A percentile compares a stretch with the other conserved stretches of the same genome.
phyloP scores from a whole-genome alignment of 2,888 invertebrate genomes.

The Himalopsyche tibetana region DNA sequence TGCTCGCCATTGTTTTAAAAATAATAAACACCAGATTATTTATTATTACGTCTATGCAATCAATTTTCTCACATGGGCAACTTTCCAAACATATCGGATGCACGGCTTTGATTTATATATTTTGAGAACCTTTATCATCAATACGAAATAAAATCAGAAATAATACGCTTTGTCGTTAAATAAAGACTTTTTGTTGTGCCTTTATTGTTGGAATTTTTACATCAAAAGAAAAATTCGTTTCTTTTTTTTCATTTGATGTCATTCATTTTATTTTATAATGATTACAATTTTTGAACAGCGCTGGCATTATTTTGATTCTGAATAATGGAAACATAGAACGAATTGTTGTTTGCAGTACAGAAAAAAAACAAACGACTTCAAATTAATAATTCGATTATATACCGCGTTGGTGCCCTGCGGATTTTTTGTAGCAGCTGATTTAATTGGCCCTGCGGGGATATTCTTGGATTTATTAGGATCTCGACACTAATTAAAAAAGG shows the following conservation, averaged over 20 bases:
- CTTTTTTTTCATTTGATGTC: neutral
- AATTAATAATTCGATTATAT: too few species aligned
- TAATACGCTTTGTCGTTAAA: constrained; percentile 14
- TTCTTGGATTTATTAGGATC: too few species aligned
- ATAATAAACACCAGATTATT: constrained; percentile 6
- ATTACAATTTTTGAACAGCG: too few species aligned
- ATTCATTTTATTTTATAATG: neutral
- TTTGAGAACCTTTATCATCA: constrained; percentile 18
- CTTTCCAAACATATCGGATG: constrained; percentile 39
- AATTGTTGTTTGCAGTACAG: too few species aligned
- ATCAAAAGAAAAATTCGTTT: constrained; percentile 7
- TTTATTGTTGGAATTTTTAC: neutral
- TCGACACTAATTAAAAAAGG: too few species aligned
- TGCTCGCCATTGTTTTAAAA: constrained; percentile 29
- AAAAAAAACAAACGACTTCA: too few species aligned
- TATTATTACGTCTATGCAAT: constrained; percentile 30
- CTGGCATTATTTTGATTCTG: too few species aligned
- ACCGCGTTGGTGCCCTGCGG: too few species aligned
- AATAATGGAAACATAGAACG: too few species aligned
- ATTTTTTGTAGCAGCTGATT: too few species aligned
- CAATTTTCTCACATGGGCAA: constrained; percentile 40
- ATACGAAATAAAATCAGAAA: constrained; percentile 15
- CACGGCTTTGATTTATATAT: constrained; percentile 24
- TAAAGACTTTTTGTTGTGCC: neutral
- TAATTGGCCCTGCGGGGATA: too few species aligned